phyloP scores from a whole-genome alignment of 2,113 vertebrate genomes.

The Gallinago media region DNA sequence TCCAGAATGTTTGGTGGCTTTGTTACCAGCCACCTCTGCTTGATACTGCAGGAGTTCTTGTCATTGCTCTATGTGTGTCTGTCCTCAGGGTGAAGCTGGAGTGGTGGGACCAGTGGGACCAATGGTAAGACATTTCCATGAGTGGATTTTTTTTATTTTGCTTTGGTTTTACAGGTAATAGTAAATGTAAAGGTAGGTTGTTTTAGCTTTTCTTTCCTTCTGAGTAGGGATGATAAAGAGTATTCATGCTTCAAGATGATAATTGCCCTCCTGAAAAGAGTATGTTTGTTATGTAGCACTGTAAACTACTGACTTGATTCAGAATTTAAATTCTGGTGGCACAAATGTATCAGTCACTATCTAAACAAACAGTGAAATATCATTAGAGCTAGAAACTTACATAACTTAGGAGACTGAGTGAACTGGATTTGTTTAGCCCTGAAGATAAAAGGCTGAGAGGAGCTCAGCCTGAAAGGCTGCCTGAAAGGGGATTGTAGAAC shows the following conservation, averaged over 20 bases:
- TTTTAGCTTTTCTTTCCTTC: background rate
- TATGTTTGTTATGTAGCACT: background rate
- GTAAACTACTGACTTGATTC: background rate
- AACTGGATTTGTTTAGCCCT: background rate
- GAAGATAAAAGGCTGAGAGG: background rate
- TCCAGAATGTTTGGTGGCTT: background rate
- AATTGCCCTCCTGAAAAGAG: background rate
- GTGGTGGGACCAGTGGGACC: constrained; percentile 78
- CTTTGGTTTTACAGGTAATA: background rate
- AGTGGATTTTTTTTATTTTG: background rate
- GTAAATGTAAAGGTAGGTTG: background rate
- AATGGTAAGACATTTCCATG: constrained; percentile 74
- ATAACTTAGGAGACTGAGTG: background rate
- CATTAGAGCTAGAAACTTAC: background rate
- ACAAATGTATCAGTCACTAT: background rate
- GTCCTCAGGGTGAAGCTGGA: constrained; percentile 86
- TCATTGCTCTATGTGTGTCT: background rate
- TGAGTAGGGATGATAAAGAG: background rate
- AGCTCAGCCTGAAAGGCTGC: background rate
- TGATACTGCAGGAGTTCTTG: background rate
- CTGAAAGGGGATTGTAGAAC: background rate
- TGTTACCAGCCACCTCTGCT: background rate
- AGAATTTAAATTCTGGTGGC: background rate
- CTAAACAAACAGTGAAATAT: background rate
- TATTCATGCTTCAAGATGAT: background rate